phyloP scores from a whole-genome alignment of 2,113 vertebrate species.

The Uria aalge region DNA sequence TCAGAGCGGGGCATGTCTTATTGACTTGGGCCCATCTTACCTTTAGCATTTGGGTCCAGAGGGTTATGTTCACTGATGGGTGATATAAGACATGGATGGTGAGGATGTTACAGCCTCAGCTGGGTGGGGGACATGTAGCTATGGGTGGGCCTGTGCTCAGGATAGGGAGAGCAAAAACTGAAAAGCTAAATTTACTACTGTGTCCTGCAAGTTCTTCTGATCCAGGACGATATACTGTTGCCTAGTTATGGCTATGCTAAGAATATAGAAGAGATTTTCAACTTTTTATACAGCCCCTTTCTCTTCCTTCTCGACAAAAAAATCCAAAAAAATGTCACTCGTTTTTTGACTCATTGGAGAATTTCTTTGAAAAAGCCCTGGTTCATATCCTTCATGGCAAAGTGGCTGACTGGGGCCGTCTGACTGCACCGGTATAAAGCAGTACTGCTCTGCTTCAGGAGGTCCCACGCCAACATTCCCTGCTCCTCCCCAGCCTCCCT shows the following conservation, averaged over 20 bases:
- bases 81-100: not conserved
- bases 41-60: not conserved
- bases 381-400: not conserved
- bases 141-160: not conserved
- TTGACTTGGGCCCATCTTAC: not conserved
- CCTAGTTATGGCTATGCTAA: not conserved
- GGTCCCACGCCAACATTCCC: not conserved
- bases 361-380: not conserved
- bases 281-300: not conserved
- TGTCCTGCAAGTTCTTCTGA: not conserved
- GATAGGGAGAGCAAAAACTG: not conserved
- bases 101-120: not conserved
- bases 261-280: not conserved
- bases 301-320: not conserved
- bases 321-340: not conserved
- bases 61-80: not conserved
- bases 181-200: not conserved
- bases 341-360: not conserved
- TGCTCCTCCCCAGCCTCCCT: not conserved
- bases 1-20: not conserved
- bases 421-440: not conserved
- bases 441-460: not conserved
- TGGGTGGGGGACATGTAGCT: not conserved
- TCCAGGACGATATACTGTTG: not conserved
- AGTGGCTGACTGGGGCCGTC: not conserved